These are phyloP conservation scores for Corvus cornix DNA, from an alignment of 2,113 vertebrate genomes.

Conservation along the genomic window DNA sequence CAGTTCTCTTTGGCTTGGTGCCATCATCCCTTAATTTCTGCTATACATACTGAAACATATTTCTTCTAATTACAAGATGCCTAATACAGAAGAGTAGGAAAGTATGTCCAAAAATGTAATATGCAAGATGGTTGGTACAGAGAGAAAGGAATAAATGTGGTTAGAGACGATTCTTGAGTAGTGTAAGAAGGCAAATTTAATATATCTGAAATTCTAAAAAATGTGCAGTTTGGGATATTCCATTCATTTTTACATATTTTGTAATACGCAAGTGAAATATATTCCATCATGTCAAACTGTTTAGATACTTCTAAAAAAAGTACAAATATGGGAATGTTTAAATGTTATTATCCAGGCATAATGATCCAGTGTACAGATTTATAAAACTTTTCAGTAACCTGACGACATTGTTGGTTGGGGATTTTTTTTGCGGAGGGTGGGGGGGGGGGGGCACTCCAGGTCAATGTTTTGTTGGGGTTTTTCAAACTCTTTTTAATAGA, in stretches of 20 bases:
- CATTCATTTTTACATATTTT: neutral
- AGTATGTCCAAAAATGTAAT: neutral
- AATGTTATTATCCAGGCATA: neutral
- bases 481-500: neutral
- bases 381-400: neutral
- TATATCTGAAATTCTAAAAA: neutral
- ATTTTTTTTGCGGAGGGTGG: rapidly evolving
- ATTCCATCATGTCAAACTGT: neutral
- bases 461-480: rapidly evolving
- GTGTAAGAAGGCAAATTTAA: neutral
- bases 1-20: slow-evolving; percentile 38
- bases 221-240: neutral
- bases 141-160: neutral
- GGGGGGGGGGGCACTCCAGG: rapidly evolving
- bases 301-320: neutral
- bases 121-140: neutral
- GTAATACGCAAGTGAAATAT: neutral
- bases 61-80: slow-evolving; percentile 46
- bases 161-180: neutral
- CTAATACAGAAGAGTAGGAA: neutral
- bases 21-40: slow-evolving; percentile 23
- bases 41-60: neutral
- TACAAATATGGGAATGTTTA: neutral
- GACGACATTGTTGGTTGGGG: neutral
- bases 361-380: neutral